Percentiles rank a stretch among this genome's conserved stretches.
Evolutionary conservation across 2,113 vertebrate species (phyloP).

Genomic region (Hypomesus transpacificus): DNA sequence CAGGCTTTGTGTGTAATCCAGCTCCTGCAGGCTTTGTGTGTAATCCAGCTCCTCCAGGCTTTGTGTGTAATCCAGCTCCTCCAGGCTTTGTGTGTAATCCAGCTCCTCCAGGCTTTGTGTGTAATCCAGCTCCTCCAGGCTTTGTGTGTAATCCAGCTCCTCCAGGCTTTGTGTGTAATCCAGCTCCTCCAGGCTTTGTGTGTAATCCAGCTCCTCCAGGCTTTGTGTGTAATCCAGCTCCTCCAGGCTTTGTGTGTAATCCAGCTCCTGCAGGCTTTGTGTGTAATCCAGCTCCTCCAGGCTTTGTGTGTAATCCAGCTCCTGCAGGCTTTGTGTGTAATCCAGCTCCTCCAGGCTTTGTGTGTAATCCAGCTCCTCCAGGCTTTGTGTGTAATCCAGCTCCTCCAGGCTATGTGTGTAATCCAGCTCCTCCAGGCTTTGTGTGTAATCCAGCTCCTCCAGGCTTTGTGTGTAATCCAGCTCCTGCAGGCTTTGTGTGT

Average conservation of each 20-base stretch:
- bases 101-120: constrained; percentile 40
- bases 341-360: constrained; percentile 32
- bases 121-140: constrained; percentile 36
- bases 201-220: too few species aligned
- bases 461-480: too few species aligned
- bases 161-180: constrained; percentile 40
- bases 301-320: too few species aligned
- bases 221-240: constrained; percentile 42
- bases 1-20: constrained; percentile 43
- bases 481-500: constrained; percentile 39
- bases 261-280: constrained; percentile 39
- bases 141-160: too few species aligned
- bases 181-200: constrained; percentile 33
- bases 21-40: constrained; percentile 32
- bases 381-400: constrained; percentile 44
- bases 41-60: constrained; percentile 26
- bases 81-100: too few species aligned
- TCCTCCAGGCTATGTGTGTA: too few species aligned
- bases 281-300: constrained; percentile 38
- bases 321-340: constrained; percentile 42
- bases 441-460: constrained; percentile 35
- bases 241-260: too few species aligned
- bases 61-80: constrained; percentile 42
- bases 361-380: too few species aligned
- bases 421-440: constrained; percentile 39